A percentile compares a stretch with the other conserved stretches of the same genome.
These are phyloP conservation scores for Diceros bicornis DNA, from an alignment of 2,797 vertebrate genomes.

Conservation along the genomic window DNA sequence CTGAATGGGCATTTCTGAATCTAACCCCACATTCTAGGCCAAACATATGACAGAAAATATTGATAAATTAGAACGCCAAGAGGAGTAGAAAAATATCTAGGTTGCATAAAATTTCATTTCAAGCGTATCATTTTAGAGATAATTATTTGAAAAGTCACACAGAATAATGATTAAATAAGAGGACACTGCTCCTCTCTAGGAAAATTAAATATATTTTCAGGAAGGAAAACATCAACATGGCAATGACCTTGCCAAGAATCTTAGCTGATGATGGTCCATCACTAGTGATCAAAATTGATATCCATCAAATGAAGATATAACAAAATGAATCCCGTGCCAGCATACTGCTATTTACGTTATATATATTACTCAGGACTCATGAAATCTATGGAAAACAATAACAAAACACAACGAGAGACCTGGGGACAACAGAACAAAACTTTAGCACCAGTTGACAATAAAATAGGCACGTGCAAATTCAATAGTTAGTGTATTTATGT, in stretches of 20 bases:
- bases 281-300: conserved; percentile 40
- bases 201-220: conserved; percentile 54
- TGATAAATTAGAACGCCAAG: neutral
- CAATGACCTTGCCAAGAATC: neutral
- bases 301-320: conserved; percentile 41
- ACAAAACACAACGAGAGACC: neutral
- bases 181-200: neutral
- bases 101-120: conserved; percentile 39
- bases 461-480: neutral
- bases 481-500: conserved; percentile 54
- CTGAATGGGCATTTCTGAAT: conserved; percentile 43
- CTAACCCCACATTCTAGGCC: neutral
- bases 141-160: conserved; percentile 41
- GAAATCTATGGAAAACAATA: neutral
- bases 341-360: neutral
- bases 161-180: neutral
- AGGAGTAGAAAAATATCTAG: neutral
- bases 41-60: conserved; percentile 47
- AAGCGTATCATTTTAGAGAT: conserved; percentile 25
- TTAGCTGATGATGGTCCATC: neutral
- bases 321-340: conserved; percentile 1
- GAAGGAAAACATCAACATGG: conserved; percentile 27
- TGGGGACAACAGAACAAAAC: neutral
- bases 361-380: neutral
- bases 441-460: conserved; percentile 27